Conservation (phyloP, 2,113 vertebrate species). For the Martes martes region DNA sequence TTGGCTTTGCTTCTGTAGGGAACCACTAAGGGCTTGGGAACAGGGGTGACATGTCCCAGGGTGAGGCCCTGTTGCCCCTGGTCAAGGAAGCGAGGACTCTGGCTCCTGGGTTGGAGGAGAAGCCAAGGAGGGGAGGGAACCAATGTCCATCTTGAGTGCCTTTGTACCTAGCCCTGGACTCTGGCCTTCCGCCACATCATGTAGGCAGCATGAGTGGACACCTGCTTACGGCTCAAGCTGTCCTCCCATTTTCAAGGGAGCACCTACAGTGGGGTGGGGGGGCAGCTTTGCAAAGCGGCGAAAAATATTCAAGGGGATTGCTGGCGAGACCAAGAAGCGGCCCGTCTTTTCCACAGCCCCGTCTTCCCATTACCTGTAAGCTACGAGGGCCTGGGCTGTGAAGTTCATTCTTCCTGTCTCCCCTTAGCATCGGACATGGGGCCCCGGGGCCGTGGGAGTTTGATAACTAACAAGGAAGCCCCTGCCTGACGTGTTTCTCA, state of each 20-base stretch:
- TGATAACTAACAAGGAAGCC: not conserved
- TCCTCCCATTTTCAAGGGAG: not conserved
- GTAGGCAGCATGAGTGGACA: not conserved
- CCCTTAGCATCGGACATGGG: not conserved
- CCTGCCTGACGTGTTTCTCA: not conserved
- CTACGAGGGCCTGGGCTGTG: not conserved
- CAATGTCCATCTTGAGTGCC: not conserved
- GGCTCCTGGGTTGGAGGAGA: not conserved
- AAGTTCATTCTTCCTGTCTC: not conserved
- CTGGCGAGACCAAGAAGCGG: not conserved
- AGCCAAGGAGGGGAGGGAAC: not conserved
- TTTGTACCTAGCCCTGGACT: not conserved
- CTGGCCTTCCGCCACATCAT: not conserved
- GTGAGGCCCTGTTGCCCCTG: not conserved
- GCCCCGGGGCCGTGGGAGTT: not conserved
- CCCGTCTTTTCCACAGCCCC: not conserved
- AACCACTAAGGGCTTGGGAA: not conserved
- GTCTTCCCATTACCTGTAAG: not conserved
- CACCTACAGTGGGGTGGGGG: not conserved
- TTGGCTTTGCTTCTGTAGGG: not conserved
- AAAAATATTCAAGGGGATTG: not conserved
- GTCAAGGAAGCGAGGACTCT: not conserved
- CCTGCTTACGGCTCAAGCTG: not conserved
- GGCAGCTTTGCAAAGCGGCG: not conserved
- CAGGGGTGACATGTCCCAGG: not conserved